phyloP scores from a whole-genome alignment of 2,113 vertebrate species.

The Clarias gariepinus region DNA sequence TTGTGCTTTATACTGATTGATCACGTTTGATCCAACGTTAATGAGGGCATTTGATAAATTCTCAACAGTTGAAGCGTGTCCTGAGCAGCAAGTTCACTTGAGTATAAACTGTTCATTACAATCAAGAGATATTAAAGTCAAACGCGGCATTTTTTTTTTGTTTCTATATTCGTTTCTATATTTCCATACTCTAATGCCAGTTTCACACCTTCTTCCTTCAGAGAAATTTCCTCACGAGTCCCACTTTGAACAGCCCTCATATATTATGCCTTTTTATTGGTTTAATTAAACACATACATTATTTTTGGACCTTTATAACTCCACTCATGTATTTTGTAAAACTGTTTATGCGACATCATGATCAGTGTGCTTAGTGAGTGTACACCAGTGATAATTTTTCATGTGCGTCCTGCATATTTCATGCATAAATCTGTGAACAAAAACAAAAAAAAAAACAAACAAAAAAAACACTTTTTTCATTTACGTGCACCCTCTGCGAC shows the following conservation, averaged over 20 bases:
- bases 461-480: too few species aligned
- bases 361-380: neutral
- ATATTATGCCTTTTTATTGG: neutral
- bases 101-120: neutral
- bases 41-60: slow-evolving; percentile 11
- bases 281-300: neutral
- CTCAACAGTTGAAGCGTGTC: neutral
- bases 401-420: too few species aligned
- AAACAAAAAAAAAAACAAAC: too few species aligned
- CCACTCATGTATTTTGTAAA: neutral
- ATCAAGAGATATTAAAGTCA: neutral
- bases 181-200: too few species aligned
- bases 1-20: neutral
- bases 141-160: too few species aligned
- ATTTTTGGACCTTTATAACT: neutral
- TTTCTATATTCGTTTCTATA: too few species aligned
- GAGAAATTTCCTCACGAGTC: too few species aligned
- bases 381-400: too few species aligned
- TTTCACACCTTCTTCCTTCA: neutral
- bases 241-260: too few species aligned
- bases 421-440: too few species aligned
- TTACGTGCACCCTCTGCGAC: too few species aligned
- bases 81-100: neutral
- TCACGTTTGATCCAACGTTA: neutral
- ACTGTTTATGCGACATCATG: neutral